Base-by-base conservation (phyloP, 2,113 vertebrate genomes). In the Hyperoodon ampullatus region DNA sequence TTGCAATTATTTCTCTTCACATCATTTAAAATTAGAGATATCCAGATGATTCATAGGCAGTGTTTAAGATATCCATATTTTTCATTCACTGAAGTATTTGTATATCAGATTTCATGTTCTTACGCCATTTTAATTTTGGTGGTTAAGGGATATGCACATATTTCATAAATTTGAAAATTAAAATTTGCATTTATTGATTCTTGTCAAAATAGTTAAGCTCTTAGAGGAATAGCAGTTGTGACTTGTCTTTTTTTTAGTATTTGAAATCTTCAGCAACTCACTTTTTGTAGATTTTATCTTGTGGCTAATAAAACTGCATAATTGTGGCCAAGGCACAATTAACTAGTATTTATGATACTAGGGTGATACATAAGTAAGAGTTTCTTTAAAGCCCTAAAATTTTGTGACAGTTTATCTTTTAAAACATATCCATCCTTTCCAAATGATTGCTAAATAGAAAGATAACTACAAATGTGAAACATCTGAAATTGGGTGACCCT, bases 81-180 rank as follows among this genome's bases (percentile, higher is more conserved):
- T 80, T 72, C n/a, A n/a, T 53, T 95, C 71, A 47, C 10, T 50
- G 6, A 88, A 63, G 24, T 66, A 61, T 63, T 84, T 82, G 12
- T 35, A 26, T 88, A 66, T 39, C 75, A 88, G 77, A 68, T 90
- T 83, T 93, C 23, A 26, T 96, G 15, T 23, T 88, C 21, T 88
- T 44, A 15, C 24, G 16, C 42, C 21, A 55, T 91, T 90, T 97
- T 55, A 44, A 78, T 94, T 95, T 94, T 96, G 55, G 28, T 93
- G 53, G 7, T 80, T 82, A 85, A 88, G 26, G 35, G 16, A 1
- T 55, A 47, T 82, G 24, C 70, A 53, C 11, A 18, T 75, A 80
- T 74, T 80, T 93, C 44, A 90, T 42, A 80, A 53, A 82, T 92
- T 92, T 80, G 60, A 84, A 93, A 80, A 65, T 71, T 84, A 78